Conservation (phyloP, 2,888 invertebrate genomes). For the Tillus elongatus region DNA sequence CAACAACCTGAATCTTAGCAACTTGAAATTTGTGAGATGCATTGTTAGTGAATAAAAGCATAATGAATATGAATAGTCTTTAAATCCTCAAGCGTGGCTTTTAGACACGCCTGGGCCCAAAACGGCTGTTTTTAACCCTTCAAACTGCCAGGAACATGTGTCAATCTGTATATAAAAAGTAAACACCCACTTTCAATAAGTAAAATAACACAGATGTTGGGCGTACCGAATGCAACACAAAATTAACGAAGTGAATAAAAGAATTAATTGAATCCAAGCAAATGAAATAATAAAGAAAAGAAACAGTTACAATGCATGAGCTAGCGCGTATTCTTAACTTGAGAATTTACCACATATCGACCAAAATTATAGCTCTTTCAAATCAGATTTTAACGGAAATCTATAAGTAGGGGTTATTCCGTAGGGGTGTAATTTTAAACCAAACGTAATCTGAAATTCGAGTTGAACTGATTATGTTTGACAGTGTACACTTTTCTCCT, state of each 20-base stretch:
- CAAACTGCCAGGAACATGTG: neutral
- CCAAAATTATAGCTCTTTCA: neutral
- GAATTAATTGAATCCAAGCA: too few relatives aligned
- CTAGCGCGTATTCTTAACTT: too few relatives aligned
- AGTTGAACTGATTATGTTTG: slow-evolving; percentile 3
- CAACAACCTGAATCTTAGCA: too few relatives aligned
- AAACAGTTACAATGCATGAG: too few relatives aligned
- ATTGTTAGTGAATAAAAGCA: neutral
- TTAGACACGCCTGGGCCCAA: neutral
- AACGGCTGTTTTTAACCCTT: slow-evolving; percentile 2
- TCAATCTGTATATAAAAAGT: neutral
- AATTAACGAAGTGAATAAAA: too few relatives aligned
- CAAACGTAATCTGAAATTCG: slow-evolving; percentile 1
- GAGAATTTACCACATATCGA: too few relatives aligned
- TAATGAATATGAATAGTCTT: neutral
- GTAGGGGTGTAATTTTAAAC: slow-evolving; percentile 1
- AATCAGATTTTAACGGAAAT: neutral
- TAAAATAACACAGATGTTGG: slow-evolving; percentile 1
- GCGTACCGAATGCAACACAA: slow-evolving; percentile 1
- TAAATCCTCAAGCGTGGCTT: neutral
- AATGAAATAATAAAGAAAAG: too few relatives aligned
- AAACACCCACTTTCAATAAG: neutral
- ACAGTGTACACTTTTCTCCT: neutral
- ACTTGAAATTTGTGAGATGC: too few relatives aligned
- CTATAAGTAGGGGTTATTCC: neutral